Evolutionary conservation across 2,797 vertebrate species (phyloP).

Genomic region (Molossus alvarezi): DNA sequence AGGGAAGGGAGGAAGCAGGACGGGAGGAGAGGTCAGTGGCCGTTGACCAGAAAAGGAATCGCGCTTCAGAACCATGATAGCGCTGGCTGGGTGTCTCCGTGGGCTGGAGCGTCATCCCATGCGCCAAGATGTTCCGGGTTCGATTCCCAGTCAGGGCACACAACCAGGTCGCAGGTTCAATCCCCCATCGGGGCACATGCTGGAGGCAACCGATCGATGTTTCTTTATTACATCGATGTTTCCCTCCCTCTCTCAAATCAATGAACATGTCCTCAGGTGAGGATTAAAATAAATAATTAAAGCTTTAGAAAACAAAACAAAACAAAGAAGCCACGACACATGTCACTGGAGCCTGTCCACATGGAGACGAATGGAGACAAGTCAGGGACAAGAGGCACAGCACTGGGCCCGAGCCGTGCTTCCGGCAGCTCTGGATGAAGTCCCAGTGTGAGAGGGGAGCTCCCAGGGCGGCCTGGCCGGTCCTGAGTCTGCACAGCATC

Average conservation of each 20-base stretch:
- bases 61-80: conserved; percentile 76
- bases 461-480: neutral
- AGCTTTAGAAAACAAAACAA: no score
- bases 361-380: neutral
- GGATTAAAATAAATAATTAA: no score
- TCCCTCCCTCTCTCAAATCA: no score
- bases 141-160: no score
- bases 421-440: neutral
- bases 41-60: conserved; percentile 77
- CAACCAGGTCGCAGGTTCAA: no score
- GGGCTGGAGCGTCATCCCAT: no score
- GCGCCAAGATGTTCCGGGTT: no score
- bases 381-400: neutral
- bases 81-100: no score
- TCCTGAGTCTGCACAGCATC: neutral
- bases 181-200: no score
- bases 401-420: neutral
- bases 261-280: no score
- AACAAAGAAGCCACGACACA: conserved; percentile 45
- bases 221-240: no score
- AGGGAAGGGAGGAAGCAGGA: conserved; percentile 51
- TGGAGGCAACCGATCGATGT: no score
- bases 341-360: neutral
- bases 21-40: conserved; percentile 76
- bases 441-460: neutral